phyloP scores from a whole-genome alignment of 2,113 vertebrate species.

The Sclerurus mexicanus region DNA sequence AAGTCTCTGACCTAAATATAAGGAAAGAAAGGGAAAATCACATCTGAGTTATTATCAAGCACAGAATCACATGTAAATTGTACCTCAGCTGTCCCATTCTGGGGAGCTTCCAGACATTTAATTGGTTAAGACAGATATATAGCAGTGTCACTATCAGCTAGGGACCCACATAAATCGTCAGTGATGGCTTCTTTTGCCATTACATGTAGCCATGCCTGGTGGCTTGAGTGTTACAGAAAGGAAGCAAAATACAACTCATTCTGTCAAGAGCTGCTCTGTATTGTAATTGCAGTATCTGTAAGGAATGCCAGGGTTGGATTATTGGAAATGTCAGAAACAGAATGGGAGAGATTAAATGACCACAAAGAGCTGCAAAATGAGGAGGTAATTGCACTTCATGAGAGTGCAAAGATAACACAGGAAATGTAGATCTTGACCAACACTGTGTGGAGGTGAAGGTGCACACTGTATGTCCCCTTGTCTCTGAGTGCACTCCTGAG shows the following conservation, averaged over 20 bases:
- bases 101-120: background rate
- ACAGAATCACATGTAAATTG: slow-evolving; percentile 18
- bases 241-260: slow-evolving; percentile 10
- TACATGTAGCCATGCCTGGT: background rate
- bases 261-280: slow-evolving; percentile 2
- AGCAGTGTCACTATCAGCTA: background rate
- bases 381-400: slow-evolving; percentile 35
- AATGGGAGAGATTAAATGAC: slow-evolving; percentile 26
- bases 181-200: slow-evolving; percentile 6
- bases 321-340: slow-evolving; percentile 57
- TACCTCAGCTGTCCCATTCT: background rate
- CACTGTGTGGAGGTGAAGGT: background rate
- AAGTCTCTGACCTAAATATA: background rate
- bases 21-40: background rate
- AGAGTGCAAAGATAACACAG: background rate
- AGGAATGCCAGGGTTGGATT: slow-evolving; percentile 12
- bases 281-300: slow-evolving; percentile 24
- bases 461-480: background rate
- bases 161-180: background rate
- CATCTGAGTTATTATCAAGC: background rate
- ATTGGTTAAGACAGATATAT: slow-evolving; percentile 18
- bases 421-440: background rate
- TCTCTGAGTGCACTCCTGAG: background rate
- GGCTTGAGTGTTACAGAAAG: background rate
- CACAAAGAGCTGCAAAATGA: slow-evolving; percentile 37